Evolutionary conservation across 2,113 vertebrate genomes (phyloP), one percentile per base, ranked within the genome.

Genomic region (Neolamprologus caudopunctatus): DNA sequence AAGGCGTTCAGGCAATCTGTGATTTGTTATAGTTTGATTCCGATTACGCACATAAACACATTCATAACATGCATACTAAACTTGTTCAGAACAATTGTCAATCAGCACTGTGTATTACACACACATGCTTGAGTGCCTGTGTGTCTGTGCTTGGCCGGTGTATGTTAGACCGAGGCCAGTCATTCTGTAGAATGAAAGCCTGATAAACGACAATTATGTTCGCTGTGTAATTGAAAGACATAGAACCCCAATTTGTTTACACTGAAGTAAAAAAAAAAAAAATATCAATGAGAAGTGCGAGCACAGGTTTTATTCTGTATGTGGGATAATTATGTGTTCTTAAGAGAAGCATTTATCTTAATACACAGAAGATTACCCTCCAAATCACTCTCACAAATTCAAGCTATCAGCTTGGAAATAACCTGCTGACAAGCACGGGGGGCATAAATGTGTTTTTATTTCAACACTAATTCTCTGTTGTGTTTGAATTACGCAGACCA

Each of bases 401-500:
- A 85, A 85, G 85, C 87, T 85, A 92, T 85, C 81, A 61, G 80
- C 66, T 87, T 81, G 40, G 71, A 91, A 90, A 87, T 81, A 85
- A 92, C 89, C 80, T 82, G 88, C 81, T 84, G 82, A 86, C 85
- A 89, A 94, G 91, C 92, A 92, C 17, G 24, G 84, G 85, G 50
- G 81, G 58, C 87, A 86, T 91, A 82, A 94, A 91, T 85, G 87
- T 88, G 83, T 89, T 94, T 91, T 90, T 91, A 91, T 93, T 91
- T 83, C 55, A 80, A 82, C 90, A 85, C 87, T 92, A 91, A 93
- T 94, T 91, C 87, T 93, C 87, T 93, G 92, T 87, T 93, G 90
- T 93, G 86, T 94, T 94, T 91, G 89, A 93, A 93, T 94, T 95
- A 92, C 82, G 89, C 92, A 94, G 92, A 89, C 92, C 94, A 94